Base-by-base conservation (phyloP, 2,888 invertebrate species). In the Portevinia maculata region DNA sequence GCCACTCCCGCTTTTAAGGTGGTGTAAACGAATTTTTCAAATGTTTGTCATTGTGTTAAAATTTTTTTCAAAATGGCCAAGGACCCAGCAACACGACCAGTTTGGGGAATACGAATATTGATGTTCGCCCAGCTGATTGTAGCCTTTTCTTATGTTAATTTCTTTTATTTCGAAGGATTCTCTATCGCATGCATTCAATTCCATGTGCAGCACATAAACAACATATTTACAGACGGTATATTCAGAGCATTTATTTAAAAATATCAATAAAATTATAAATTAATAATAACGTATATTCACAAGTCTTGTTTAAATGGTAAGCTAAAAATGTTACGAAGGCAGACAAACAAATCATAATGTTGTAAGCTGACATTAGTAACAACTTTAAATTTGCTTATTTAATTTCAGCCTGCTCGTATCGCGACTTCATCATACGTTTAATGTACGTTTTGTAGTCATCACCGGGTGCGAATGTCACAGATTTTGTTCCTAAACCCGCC, bases 401-500 rank as follows among this genome's bases (percentile, higher is more conserved):
- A 39, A 86, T 83, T 75, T 87, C 90, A 6, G 88, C 90, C 74
- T 89, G 89, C 30, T 91, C 90, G 84, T 91, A 91, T 53, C 91
- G 89, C 24, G 89, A 87, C 83, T 91, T 91, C 91, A 91, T 91
- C 91, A 91, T 91, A 78, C 90, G 89, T 84, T 91, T 91, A 15
- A 91, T 91, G 73, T 91, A 91, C 0, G 90, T 88, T 85, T 91
- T 91, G 69, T 91, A 91, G 85, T 91, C 90, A 81, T 89, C 90
- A 1, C 90, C 89, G 21, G 90, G 89, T 6, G 86, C 87, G 78
- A 89, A 87, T 3, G 85, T 86, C 17, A 86, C 84, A 0, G 87
- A 62, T 89, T 96, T 95, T 78, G 95, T 95, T 0, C 98, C 98
- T 34, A 99, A 91, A 0, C 99, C 99, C 2, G 96, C 97, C 17